These are phyloP conservation scores for crab-eating macaque (Macaca fascicularis) DNA, from an alignment of 2,113 vertebrate genomes.

Conservation along the genomic window DNA sequence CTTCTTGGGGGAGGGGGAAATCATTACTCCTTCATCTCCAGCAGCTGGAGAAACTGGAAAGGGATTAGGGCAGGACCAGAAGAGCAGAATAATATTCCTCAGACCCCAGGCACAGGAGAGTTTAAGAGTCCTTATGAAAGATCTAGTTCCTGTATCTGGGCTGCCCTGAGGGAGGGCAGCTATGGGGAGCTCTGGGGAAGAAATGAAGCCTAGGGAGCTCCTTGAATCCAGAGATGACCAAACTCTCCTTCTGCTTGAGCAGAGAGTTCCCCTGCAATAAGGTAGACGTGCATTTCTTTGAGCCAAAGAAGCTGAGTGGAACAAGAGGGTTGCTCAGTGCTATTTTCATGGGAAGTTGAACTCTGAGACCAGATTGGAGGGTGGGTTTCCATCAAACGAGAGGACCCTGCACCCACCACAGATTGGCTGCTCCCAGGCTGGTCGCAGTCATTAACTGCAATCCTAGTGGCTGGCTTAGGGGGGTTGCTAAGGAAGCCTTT, in stretches of 20 bases:
- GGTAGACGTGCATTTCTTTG: neutral
- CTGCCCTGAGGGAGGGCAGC: neutral
- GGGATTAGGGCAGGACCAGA: neutral
- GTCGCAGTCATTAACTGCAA: neutral
- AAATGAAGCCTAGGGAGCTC: neutral
- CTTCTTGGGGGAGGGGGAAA: neutral
- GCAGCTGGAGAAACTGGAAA: neutral
- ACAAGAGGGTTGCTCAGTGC: neutral
- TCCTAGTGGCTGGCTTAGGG: neutral
- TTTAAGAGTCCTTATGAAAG: neutral
- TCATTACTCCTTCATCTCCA: neutral
- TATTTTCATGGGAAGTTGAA: neutral
- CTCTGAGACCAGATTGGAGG: neutral
- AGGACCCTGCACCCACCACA: rapidly evolving
- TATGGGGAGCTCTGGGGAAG: neutral
- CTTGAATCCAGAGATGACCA: neutral
- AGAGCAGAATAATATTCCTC: neutral
- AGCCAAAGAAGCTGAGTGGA: neutral
- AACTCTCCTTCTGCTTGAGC: neutral
- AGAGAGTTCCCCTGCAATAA: neutral
- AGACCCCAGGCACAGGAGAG: neutral
- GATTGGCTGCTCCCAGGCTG: neutral
- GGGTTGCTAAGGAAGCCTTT: neutral
- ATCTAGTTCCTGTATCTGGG: neutral
- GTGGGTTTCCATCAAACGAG: neutral